Percentiles rank a stretch among this genome's conserved stretches.
Conservation (phyloP, 2,888 invertebrate genomes). For the Polymixis lichenea region DNA sequence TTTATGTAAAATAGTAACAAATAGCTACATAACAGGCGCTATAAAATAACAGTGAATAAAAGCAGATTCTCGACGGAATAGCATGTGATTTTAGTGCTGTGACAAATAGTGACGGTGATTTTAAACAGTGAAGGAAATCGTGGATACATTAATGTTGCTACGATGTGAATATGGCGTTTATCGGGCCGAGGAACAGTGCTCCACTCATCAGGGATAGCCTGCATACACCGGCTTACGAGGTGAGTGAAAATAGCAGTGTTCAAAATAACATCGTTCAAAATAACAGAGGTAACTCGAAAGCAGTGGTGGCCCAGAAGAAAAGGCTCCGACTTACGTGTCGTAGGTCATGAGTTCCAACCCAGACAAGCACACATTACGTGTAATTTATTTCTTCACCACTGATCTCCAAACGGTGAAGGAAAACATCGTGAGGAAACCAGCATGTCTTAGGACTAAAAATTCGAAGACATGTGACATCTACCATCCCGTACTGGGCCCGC, state of each 20-base stretch:
- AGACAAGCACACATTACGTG: too few relatives aligned
- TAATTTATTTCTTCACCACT: too few relatives aligned
- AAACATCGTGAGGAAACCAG: too few relatives aligned
- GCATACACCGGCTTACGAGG: slow-evolving; percentile 92
- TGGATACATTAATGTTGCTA: slow-evolving; percentile 70
- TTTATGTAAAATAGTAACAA: slow-evolving; percentile 16
- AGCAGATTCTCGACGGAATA: not conserved
- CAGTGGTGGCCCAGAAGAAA: too few relatives aligned
- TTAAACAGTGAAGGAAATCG: slow-evolving; percentile 22
- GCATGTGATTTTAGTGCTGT: slow-evolving; percentile 28
- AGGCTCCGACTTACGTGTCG: too few relatives aligned
- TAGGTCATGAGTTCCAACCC: too few relatives aligned
- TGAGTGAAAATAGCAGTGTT: slow-evolving; percentile 77
- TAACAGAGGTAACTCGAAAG: too few relatives aligned
- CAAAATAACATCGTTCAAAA: not conserved
- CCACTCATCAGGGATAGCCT: slow-evolving; percentile 92
- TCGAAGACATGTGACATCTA: too few relatives aligned
- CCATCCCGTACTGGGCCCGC: too few relatives aligned
- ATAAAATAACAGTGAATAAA: slow-evolving; percentile 20
- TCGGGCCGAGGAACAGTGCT: slow-evolving; percentile 91
- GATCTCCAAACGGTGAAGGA: too few relatives aligned
- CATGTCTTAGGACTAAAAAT: too few relatives aligned
- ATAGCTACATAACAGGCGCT: not conserved
- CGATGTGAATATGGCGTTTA: slow-evolving; percentile 89
- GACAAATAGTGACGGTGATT: slow-evolving; percentile 19